Evolutionary conservation across 2,797 vertebrate species (phyloP), one percentile per base, ranked within the genome.

Genomic region (Cryptoblepharus egeriae): DNA sequence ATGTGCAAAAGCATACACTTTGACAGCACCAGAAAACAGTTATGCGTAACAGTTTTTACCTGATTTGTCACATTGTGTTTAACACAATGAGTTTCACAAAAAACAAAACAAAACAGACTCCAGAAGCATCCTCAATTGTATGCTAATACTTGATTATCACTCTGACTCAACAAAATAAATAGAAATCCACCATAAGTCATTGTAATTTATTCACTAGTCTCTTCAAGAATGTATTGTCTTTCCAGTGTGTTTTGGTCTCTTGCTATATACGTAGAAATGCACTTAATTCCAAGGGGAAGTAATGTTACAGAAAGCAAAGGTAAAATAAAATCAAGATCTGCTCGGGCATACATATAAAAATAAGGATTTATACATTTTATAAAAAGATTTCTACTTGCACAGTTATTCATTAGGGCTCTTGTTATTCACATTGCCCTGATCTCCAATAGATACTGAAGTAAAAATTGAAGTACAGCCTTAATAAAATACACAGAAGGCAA

Each of bases 201-300:
- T 88, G 95, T 94, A 94, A 95, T 92, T 96, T 94, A 94, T 94
- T 93, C 91, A 93, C 89, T 91, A 93, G 88, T 94, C 89, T 95
- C 80, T 92, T 95, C 84, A 90, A 94, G 93, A 95, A 95, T 95
- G 94, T 95, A 93, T 94, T 95, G 92, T 94, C 91, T 95, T 93
- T 95, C 90, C 92, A 95, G 95, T 92, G 92, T 90, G 90, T 95
- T 96, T 96, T 96, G 96, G 95, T 95, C 93, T 96, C 88, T 89
- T 72, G 92, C 92, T 95, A 35, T 92, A 93, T 89, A 92, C 94
- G 49, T 86, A 94, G 93, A 95, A 95, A 94, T 93, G 93, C 73
- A 93, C 85, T 92, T 88, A 92, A 90, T 91, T 92, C 94, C 90
- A 94, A 92, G 85, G 88, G 91, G 92, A 79, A 79, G 68, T 72